phyloP scores from a whole-genome alignment of 2,113 vertebrate species.

The Naja naja region DNA sequence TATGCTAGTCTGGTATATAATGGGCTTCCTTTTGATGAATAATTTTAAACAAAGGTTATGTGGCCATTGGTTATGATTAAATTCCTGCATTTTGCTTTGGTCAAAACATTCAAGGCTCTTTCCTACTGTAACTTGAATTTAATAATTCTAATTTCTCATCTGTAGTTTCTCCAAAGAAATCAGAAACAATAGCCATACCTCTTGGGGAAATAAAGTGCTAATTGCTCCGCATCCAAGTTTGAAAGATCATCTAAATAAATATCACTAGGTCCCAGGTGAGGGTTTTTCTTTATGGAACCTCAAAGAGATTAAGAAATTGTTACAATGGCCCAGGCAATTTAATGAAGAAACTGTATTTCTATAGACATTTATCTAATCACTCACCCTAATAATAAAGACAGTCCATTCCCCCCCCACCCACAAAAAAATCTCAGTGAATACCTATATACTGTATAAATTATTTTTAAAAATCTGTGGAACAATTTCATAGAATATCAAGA shows the following conservation, averaged over 20 bases:
- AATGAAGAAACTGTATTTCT: not conserved
- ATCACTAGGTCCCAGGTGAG: conserved; percentile 76
- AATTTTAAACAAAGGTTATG: not conserved
- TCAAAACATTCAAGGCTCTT: not conserved
- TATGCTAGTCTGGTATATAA: not conserved
- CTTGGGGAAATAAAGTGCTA: conserved; percentile 81
- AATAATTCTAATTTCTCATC: not conserved
- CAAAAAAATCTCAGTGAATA: not conserved
- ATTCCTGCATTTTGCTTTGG: not conserved
- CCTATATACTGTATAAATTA: not conserved
- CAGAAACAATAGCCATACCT: conserved; percentile 67
- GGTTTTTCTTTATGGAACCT: conserved; percentile 68
- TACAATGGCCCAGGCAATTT: not conserved
- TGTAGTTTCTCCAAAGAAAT: not conserved
- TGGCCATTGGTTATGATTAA: not conserved
- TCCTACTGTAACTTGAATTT: not conserved
- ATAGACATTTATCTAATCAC: not conserved
- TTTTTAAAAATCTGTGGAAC: not conserved
- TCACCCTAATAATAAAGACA: not conserved
- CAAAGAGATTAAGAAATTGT: conserved; percentile 18
- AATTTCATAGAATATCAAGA: not conserved
- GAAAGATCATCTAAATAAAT: conserved; percentile 83
- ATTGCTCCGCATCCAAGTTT: conserved; percentile 73
- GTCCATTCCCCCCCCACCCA: not conserved
- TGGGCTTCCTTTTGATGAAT: not conserved